phyloP scores from a whole-genome alignment of 2,888 invertebrate species.

The Drosophila atripex region DNA sequence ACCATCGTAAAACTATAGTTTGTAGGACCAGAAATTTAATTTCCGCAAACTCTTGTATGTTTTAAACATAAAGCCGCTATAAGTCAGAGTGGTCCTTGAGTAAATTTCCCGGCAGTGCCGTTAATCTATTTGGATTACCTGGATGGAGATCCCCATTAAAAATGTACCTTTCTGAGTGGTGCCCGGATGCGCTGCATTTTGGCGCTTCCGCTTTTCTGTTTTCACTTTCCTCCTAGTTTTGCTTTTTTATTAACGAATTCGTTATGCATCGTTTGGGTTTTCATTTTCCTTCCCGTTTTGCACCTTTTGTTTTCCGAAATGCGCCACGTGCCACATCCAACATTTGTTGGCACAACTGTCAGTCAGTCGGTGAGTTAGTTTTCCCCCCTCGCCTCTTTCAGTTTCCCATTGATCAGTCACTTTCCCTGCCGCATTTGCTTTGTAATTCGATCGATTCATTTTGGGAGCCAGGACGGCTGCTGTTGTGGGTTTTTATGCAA shows the following conservation, averaged over 20 bases:
- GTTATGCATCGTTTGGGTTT: slow-evolving; percentile 66
- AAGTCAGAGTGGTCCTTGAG: background rate
- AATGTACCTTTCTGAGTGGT: slow-evolving; percentile 38
- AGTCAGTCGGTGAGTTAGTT: slow-evolving; percentile 41
- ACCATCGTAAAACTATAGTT: too few species aligned
- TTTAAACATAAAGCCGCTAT: background rate
- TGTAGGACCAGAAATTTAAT: too few species aligned
- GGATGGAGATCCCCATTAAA: slow-evolving; percentile 34
- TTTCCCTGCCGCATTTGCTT: slow-evolving; percentile 56
- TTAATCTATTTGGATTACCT: slow-evolving; percentile 58
- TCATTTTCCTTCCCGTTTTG: slow-evolving; percentile 52
- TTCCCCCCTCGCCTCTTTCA: slow-evolving; percentile 9
- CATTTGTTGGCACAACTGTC: slow-evolving; percentile 75
- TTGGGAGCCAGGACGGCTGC: slow-evolving; percentile 63
- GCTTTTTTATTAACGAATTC: slow-evolving; percentile 63
- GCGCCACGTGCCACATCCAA: slow-evolving; percentile 71
- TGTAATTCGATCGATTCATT: slow-evolving; percentile 68
- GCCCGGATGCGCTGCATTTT: slow-evolving; percentile 66
- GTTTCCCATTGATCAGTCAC: slow-evolving; percentile 23
- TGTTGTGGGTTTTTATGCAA: slow-evolving; percentile 59
- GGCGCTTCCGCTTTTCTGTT: slow-evolving; percentile 67
- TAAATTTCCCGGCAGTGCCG: slow-evolving; percentile 34
- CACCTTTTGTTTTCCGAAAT: slow-evolving; percentile 64
- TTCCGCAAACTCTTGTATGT: background rate
- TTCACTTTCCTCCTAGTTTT: slow-evolving; percentile 67